phyloP scores from a whole-genome alignment of 1,140 invertebrate genomes.

The Drosophila punjabiensis region DNA sequence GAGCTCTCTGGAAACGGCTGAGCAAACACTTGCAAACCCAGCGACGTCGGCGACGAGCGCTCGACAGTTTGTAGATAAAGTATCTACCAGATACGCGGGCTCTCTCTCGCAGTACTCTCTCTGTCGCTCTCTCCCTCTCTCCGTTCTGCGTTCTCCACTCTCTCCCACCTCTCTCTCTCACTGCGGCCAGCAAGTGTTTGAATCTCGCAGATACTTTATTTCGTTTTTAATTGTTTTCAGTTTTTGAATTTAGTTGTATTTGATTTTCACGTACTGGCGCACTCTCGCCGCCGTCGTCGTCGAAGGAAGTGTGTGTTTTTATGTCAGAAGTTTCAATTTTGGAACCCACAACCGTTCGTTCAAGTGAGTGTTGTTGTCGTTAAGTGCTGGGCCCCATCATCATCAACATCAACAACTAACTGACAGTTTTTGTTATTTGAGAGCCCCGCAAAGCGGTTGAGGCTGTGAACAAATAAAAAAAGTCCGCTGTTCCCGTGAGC shows the following conservation, averaged over 20 bases:
- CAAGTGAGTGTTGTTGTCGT: conserved; percentile 54
- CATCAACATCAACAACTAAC: conserved; percentile 4
- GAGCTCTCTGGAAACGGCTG: conserved; percentile 60
- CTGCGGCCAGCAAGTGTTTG: conserved; percentile 47
- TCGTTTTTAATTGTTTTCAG: conserved; percentile 82
- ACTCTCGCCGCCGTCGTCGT: conserved; percentile 48
- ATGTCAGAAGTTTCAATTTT: conserved; percentile 39
- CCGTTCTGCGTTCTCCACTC: neutral
- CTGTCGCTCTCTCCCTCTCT: conserved; percentile 8
- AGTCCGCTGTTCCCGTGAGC: conserved; percentile 9
- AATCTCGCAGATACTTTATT: conserved; percentile 75
- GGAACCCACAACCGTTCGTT: conserved; percentile 12
- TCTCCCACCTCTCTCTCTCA: conserved; percentile 3
- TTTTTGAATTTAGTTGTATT: conserved; percentile 81
- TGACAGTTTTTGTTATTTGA: conserved; percentile 50
- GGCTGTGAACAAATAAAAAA: conserved; percentile 5
- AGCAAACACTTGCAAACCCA: conserved; percentile 75
- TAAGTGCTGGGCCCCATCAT: conserved; percentile 51
- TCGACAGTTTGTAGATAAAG: conserved; percentile 69
- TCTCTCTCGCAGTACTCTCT: conserved; percentile 5
- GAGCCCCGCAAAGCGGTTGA: conserved; percentile 35
- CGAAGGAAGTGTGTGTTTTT: conserved; percentile 42
- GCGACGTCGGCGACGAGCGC: conserved; percentile 29
- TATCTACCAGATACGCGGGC: conserved; percentile 62
- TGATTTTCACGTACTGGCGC: conserved; percentile 76